Percentiles rank a stretch among this genome's conserved stretches.
Conservation (phyloP, 2,113 vertebrate species). For the Mohoua ochrocephala region DNA sequence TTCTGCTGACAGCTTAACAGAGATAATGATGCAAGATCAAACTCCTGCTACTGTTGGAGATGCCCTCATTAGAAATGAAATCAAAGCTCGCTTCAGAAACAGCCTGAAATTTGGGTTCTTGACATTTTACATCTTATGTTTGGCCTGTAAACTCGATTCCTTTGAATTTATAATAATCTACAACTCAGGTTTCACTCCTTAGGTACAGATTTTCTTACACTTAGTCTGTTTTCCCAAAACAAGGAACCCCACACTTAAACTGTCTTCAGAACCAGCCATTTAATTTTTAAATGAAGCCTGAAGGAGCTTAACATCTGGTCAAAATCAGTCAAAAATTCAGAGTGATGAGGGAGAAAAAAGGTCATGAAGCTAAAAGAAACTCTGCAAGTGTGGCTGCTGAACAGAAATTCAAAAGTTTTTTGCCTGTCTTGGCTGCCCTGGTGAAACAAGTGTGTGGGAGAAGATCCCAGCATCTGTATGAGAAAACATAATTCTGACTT, state of each 20-base stretch:
- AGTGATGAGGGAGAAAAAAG: background rate
- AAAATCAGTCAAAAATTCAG: background rate
- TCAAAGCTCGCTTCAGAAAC: background rate
- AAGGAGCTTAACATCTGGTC: background rate
- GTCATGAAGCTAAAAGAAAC: background rate
- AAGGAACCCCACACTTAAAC: background rate
- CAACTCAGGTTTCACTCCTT: background rate
- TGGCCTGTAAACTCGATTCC: background rate
- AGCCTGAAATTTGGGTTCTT: background rate
- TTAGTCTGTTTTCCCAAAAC: background rate
- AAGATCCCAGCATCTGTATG: background rate
- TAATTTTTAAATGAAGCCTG: background rate
- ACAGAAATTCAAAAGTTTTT: background rate
- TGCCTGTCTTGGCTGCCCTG: background rate
- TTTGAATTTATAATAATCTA: background rate
- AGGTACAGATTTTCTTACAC: background rate
- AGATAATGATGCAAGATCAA: background rate
- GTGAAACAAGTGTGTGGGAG: background rate
- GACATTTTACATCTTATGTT: background rate
- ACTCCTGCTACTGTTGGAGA: background rate
- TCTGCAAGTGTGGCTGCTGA: background rate
- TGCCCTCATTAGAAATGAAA: background rate
- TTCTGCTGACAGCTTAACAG: background rate
- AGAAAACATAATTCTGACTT: background rate
- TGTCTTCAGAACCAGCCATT: background rate